These are phyloP conservation scores for Melanotaenia parkinsoni DNA, from an alignment of 2,797 vertebrate species.

Conservation along the genomic window DNA sequence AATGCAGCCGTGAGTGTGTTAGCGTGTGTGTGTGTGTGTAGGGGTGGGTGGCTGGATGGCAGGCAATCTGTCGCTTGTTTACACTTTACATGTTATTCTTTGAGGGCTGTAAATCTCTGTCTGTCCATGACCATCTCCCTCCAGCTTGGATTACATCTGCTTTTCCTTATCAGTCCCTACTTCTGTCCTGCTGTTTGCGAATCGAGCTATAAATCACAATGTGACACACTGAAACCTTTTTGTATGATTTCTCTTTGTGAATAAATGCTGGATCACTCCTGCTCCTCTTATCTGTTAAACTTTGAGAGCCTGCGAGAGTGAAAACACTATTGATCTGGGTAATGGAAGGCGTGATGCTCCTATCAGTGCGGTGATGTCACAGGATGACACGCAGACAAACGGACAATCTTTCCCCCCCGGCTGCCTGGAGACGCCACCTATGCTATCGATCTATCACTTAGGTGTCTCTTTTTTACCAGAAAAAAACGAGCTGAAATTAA, in stretches of 20 bases:
- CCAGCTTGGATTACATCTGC: slow-evolving; percentile 54
- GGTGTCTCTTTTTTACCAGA: slow-evolving; percentile 55
- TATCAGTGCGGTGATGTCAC: slow-evolving; percentile 59
- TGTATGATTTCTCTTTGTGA: slow-evolving; percentile 14
- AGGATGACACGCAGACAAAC: slow-evolving; percentile 32
- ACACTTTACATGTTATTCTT: slow-evolving; percentile 73
- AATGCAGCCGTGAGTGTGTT: slow-evolving; percentile 47
- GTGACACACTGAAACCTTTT: slow-evolving; percentile 9
- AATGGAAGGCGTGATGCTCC: slow-evolving; percentile 58
- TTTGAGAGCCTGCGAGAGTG: slow-evolving; percentile 30
- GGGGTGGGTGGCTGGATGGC: slow-evolving; percentile 49
- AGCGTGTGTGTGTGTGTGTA: slow-evolving; percentile 26
- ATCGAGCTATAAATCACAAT: slow-evolving; percentile 35
- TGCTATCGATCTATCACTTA: slow-evolving; percentile 68
- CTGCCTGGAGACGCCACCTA: slow-evolving; percentile 42
- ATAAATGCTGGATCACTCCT: slow-evolving; percentile 2
- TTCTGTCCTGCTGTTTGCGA: slow-evolving; percentile 6
- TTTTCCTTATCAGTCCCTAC: slow-evolving; percentile 32
- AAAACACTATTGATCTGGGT: slow-evolving; percentile 67
- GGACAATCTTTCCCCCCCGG: slow-evolving; percentile 20
- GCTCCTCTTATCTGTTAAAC: slow-evolving; percentile 36
- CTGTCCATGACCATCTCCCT: slow-evolving; percentile 55
- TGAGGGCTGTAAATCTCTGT: slow-evolving; percentile 68
- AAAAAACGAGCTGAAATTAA: slow-evolving; percentile 49
- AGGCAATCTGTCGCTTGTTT: slow-evolving; percentile 78